Evolutionary conservation across 2,888 invertebrate genomes (phyloP).

Genomic region (Neria commutata): DNA sequence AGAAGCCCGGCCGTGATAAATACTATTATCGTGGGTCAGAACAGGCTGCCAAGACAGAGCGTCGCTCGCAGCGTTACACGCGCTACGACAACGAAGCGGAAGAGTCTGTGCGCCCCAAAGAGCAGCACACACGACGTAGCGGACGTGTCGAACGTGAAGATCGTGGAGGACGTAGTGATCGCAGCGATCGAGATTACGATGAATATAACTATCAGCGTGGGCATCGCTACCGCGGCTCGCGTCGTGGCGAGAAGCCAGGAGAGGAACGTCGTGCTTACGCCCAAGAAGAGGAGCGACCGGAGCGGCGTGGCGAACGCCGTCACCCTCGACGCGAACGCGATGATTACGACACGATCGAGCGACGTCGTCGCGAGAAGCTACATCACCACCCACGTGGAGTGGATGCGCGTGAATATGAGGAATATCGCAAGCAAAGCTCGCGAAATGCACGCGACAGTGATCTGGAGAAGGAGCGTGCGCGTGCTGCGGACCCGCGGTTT

Average conservation of each 20-base stretch:
- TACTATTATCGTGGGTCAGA: conserved; percentile 29
- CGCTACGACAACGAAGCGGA: conserved; percentile 74
- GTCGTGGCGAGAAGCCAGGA: conserved; percentile 21
- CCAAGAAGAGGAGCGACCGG: conserved; percentile 32
- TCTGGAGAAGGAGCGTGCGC: conserved; percentile 47
- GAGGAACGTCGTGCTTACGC: conserved; percentile 37
- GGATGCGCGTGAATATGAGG: conserved; percentile 55
- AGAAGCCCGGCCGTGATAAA: conserved; percentile 28
- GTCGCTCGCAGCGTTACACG: conserved; percentile 15
- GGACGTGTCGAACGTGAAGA: conserved; percentile 37
- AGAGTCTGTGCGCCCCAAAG: conserved; percentile 54
- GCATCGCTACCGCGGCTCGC: conserved; percentile 30
- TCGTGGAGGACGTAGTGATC: conserved; percentile 42
- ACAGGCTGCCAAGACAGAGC: conserved; percentile 31
- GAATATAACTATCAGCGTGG: conserved; percentile 44
- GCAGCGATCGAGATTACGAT: conserved; percentile 42
- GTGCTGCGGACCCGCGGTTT: conserved; percentile 30
- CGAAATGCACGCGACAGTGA: conserved; percentile 57
- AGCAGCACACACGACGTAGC: conserved; percentile 32
- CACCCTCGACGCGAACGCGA: conserved; percentile 32
- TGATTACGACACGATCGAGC: conserved; percentile 40
- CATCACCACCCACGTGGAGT: conserved; percentile 30
- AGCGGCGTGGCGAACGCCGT: conserved; percentile 32
- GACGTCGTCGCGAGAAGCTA: conserved; percentile 38
- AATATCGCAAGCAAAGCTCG: conserved; percentile 58